Conservation (phyloP, 2,113 vertebrate species). For the Aegypius monachus region DNA sequence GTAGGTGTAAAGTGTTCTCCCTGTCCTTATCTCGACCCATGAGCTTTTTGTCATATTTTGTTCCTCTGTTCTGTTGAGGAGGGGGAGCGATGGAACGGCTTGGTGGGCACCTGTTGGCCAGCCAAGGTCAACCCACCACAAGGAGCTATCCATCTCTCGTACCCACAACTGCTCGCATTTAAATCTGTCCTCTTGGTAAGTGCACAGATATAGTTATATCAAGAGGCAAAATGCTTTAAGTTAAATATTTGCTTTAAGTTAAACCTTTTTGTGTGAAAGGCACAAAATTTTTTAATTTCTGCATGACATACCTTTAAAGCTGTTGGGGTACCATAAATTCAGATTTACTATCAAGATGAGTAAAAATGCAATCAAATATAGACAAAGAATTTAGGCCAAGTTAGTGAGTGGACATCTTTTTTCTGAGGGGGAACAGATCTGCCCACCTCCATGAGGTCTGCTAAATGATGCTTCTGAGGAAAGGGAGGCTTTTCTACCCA, state of each 20-base stretch:
- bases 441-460: background rate
- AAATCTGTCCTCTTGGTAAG: background rate
- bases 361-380: background rate
- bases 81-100: accelerated
- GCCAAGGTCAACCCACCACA: background rate
- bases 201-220: background rate
- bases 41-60: background rate
- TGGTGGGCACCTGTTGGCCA: background rate
- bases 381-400: background rate
- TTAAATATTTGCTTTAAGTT: background rate
- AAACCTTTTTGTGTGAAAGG: background rate
- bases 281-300: background rate
- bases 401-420: background rate
- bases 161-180: background rate
- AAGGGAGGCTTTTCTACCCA: background rate
- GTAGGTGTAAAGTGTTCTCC: background rate
- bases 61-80: background rate
- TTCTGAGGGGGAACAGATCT: background rate
- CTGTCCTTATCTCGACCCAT: background rate
- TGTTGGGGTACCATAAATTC: background rate
- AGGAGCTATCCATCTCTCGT: background rate
- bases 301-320: background rate
- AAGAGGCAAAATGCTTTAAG: background rate
- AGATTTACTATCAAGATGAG: background rate
- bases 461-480: background rate